These are phyloP conservation scores for Chaetoderma sp. DNA, from an alignment of 2,888 invertebrate genomes.

Conservation along the genomic window DNA sequence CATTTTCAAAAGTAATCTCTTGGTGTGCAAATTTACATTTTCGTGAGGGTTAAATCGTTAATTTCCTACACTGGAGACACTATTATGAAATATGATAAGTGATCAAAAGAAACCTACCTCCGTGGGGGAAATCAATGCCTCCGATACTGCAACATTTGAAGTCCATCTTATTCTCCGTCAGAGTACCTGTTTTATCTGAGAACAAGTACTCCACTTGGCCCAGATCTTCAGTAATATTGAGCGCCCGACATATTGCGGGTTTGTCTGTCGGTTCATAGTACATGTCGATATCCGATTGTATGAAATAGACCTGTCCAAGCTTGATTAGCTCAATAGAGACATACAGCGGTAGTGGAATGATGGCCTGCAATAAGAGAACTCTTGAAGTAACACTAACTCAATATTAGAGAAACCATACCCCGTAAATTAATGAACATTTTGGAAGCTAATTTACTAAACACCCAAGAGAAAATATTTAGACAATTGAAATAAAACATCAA, in stretches of 20 bases:
- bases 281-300: slow-evolving; percentile 88
- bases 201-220: slow-evolving; percentile 94
- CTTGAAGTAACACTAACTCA: too few species aligned
- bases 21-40: too few species aligned
- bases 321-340: slow-evolving; percentile 97
- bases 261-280: slow-evolving; percentile 87
- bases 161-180: slow-evolving; percentile 98
- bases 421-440: too few species aligned
- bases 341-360: slow-evolving; percentile 96
- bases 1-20: too few species aligned
- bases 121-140: slow-evolving; percentile 82
- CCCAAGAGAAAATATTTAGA: too few species aligned
- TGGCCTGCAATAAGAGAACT: slow-evolving; percentile 77
- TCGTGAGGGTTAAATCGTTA: too few species aligned
- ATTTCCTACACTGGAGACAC: too few species aligned
- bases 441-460: too few species aligned
- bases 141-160: slow-evolving; percentile 91
- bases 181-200: slow-evolving; percentile 97
- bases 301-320: slow-evolving; percentile 93
- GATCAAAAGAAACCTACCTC: too few species aligned
- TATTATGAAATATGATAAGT: too few species aligned
- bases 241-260: slow-evolving; percentile 88
- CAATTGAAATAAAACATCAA: too few species aligned
- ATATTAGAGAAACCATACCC: too few species aligned
- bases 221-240: slow-evolving; percentile 97